Evolutionary conservation across 1,140 invertebrate genomes (phyloP), one percentile per base, ranked within the genome.

Genomic region (Drosophila kanapiae): DNA sequence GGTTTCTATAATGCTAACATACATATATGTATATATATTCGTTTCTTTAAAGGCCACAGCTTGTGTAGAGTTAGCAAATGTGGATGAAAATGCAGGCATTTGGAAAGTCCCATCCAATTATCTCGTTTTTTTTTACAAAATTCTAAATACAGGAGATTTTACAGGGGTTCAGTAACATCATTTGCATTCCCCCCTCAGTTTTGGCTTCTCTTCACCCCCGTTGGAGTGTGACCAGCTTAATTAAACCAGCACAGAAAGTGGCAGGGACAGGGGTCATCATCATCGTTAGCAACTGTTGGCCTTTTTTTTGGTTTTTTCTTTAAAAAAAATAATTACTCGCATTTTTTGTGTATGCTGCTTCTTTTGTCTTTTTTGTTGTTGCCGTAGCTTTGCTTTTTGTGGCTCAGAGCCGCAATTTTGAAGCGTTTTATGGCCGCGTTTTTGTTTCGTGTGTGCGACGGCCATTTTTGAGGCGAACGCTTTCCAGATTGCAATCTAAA

Each of bases 401-500:
- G 69, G 80, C 84, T 80, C 79, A 78, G 65, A 88, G 84, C 84
- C 80, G 77, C 84, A 88, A 82, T 84, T 87, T 83, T 80, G 80
- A 80, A 80, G 61, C 80, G 77, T 87, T 87, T 87, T 87, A 87
- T 84, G 84, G 47, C 77, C 72, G 74, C 68, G 79, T 86, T 86
- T 72, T 87, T 81, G 80, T 88, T 86, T 86, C 79, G 79, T 86
- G 70, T 82, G 78, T 82, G 79, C 78, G 78, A 38, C 80, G 67
- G 84, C 80, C 83, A 87, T 86, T 80, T 86, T 88, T 53, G 65
- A 86, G 57, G 74, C 70, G 58, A 80, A 68, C 81, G 82, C 84
- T 87, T 87, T 88, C 84, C 79, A 83, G 83, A 87, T 87, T 87
- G 80, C 83, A 80, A 87, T 87, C 84, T 87, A 83, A 88, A 88